Percentiles rank a stretch among this genome's conserved stretches.
Evolutionary conservation across 1,140 invertebrate genomes (phyloP).

Genomic region (Acromyrmex echinatior): DNA sequence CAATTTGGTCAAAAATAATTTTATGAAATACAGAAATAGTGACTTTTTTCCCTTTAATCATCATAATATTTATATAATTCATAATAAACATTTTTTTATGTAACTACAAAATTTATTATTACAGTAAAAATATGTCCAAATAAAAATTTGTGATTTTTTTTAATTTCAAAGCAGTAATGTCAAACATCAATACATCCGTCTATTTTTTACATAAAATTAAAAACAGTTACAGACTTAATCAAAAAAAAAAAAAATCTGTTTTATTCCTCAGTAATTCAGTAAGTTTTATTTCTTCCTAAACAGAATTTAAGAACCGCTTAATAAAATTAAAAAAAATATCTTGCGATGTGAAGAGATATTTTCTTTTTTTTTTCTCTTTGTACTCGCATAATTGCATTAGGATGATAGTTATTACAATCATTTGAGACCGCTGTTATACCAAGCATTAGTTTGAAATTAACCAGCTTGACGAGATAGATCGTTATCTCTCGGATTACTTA

Average conservation of each 20-base stretch:
- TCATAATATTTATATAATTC: background rate
- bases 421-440: slow-evolving; percentile 2
- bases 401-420: background rate
- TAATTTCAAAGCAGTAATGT: background rate
- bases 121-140: background rate
- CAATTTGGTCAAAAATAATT: slow-evolving; percentile 21
- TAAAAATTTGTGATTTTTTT: background rate
- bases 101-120: slow-evolving; percentile 19
- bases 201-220: background rate
- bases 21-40: background rate
- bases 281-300: background rate
- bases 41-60: background rate
- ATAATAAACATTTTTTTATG: background rate
- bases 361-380: background rate
- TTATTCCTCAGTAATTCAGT: background rate
- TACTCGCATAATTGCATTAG: background rate
- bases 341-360: no score
- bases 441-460: slow-evolving; percentile 35
- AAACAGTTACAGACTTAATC: background rate
- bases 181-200: background rate
- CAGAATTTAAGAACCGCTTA: background rate
- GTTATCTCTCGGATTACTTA: slow-evolving; percentile 57
- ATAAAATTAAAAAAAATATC: background rate
- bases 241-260: background rate
- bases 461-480: slow-evolving; percentile 35